Conservation (phyloP, 2,888 invertebrate genomes). For the Phalera bucephala region DNA sequence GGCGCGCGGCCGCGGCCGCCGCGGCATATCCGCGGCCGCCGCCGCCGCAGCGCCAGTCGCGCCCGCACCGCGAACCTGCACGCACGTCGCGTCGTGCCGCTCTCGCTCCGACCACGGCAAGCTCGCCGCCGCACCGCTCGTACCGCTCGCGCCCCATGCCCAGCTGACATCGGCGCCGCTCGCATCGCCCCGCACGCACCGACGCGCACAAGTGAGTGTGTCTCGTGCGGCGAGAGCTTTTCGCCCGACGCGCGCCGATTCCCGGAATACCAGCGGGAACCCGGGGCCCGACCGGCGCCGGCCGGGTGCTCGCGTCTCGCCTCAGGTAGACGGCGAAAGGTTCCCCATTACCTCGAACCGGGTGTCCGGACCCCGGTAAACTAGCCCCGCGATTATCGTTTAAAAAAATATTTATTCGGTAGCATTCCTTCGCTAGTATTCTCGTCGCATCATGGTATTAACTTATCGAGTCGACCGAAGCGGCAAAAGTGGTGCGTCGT, state of each 20-base stretch:
- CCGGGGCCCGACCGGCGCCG: background rate
- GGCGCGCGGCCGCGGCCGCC: constrained; percentile 10
- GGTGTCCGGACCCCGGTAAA: too few species aligned
- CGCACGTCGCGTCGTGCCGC: constrained; percentile 24
- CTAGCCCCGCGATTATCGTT: too few species aligned
- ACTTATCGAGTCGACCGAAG: too few species aligned
- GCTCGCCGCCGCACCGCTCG: constrained; percentile 22
- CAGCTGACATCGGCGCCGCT: constrained; percentile 58
- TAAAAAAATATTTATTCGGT: too few species aligned
- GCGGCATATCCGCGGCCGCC: constrained; percentile 22
- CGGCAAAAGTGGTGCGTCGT: too few species aligned
- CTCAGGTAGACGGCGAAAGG: constrained; percentile 12
- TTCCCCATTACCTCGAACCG: background rate
- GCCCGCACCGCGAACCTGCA: constrained; percentile 43
- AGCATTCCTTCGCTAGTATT: too few species aligned
- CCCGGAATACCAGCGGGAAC: background rate
- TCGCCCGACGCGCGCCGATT: background rate
- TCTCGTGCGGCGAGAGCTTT: background rate
- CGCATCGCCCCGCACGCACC: constrained; percentile 29
- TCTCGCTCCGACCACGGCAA: constrained; percentile 18
- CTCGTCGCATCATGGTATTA: too few species aligned
- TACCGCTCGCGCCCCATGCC: constrained; percentile 47
- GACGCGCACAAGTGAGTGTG: constrained; percentile 57
- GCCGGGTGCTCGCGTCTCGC: constrained; percentile 3
- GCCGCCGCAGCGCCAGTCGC: constrained; percentile 44